phyloP scores from a whole-genome alignment of 2,113 vertebrate species.

The Otis tarda region DNA sequence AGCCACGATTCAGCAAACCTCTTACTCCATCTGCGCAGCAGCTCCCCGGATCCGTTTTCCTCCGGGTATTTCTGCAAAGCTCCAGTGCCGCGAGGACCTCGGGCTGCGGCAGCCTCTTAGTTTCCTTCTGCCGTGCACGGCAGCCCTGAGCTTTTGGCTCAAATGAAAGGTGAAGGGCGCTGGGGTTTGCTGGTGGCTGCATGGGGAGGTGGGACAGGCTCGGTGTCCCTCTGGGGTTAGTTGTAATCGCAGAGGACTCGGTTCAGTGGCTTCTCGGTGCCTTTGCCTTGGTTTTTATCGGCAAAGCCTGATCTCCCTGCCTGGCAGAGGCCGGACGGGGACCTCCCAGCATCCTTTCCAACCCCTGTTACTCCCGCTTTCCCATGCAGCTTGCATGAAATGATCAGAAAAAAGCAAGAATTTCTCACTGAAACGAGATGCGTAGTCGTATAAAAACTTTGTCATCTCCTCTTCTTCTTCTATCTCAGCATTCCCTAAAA shows the following conservation, averaged over 20 bases:
- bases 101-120: fast-evolving
- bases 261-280: neutral
- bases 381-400: neutral
- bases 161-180: neutral
- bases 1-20: neutral
- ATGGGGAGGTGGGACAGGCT: neutral
- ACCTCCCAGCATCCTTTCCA: neutral
- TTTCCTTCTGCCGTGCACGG: neutral
- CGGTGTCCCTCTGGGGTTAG: neutral
- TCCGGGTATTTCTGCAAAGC: neutral
- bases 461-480: neutral
- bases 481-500: neutral
- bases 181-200: neutral
- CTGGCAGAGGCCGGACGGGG: neutral
- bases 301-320: neutral
- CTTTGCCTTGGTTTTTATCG: neutral
- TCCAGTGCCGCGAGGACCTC: fast-evolving
- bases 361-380: fast-evolving
- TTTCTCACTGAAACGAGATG: neutral
- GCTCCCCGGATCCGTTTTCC: neutral
- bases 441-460: neutral
- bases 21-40: fast-evolving
- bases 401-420: too few species aligned
- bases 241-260: neutral
- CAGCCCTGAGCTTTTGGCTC: neutral